A percentile compares a stretch with the other conserved stretches of the same genome.
Evolutionary conservation across 2,888 invertebrate genomes (phyloP).

Genomic region (Heliconius sara): DNA sequence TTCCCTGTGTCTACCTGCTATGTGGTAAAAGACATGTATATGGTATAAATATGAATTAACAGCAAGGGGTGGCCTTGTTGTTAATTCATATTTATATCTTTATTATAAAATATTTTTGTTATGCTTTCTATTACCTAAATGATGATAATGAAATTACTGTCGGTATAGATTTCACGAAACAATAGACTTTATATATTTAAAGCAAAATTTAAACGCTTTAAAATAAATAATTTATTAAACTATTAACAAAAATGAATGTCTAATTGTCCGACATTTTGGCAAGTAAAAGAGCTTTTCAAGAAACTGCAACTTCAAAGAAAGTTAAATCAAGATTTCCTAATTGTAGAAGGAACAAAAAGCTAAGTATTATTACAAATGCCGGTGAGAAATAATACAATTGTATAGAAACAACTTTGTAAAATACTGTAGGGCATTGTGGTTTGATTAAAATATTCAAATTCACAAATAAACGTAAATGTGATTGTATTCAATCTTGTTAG

Average conservation of each 20-base stretch:
- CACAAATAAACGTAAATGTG: neutral
- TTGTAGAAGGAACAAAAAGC: constrained; percentile 7
- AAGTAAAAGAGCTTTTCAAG: neutral
- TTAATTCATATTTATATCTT: too few species aligned
- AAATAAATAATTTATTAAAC: neutral
- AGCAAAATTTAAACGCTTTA: neutral
- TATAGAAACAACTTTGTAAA: constrained; percentile 5
- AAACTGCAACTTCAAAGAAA: constrained; percentile 10
- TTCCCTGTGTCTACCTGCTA: neutral
- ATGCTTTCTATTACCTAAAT: too few species aligned
- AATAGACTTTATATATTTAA: too few species aligned
- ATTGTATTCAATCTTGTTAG: neutral
- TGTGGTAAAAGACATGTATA: too few species aligned
- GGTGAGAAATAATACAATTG: constrained; percentile 11
- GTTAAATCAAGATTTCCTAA: constrained; percentile 13
- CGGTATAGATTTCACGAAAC: too few species aligned
- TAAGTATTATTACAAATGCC: constrained; percentile 12
- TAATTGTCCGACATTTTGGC: constrained; percentile 5
- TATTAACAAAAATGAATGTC: constrained; percentile 3
- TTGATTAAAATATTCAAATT: constrained; percentile 5
- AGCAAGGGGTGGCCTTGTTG: too few species aligned
- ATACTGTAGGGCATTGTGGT: neutral
- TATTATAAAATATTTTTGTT: too few species aligned
- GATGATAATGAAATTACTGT: too few species aligned
- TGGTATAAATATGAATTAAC: too few species aligned